Base-by-base conservation (phyloP, 2,113 vertebrate genomes). In the Poecile atricapillus region DNA sequence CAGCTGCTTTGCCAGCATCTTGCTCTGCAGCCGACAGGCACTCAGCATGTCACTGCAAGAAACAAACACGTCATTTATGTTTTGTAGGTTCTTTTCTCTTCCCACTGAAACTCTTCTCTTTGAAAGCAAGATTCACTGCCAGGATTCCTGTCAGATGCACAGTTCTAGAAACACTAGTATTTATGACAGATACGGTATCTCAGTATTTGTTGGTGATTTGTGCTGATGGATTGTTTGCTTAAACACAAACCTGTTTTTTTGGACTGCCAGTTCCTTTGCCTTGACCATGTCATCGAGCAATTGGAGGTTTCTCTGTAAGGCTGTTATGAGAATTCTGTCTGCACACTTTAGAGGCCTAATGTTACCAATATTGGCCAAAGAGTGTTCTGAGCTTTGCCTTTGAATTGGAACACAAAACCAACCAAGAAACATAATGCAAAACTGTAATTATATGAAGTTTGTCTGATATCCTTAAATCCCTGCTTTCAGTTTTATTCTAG, bases 191-290 rank as follows among this genome's bases (percentile, higher is more conserved):
- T 9, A 13, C 10, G 43, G 33, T 13, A n/a, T 7, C 47, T 64
- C 62, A 37, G 44, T 8, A 37, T 28, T 20, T 20, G 55, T 4
- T 23, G 27, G 21, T 28, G 31, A 37, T 28, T 70, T 64, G 35
- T 47, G 58, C 58, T 52, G 27, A 73, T 33, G 41, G 24, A 37
- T 55, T 35, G 9, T 39, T 70, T 4, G 2, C 6, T 76, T 24
- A 43, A 64, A 63, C 63, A 84, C 98, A 92, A 75, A 99, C 99
- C 98, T 98, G 77, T 93, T 93, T 84, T 97, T 98, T 88, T 97
- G 94, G 62, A 98, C 84, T 10, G 83, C 93, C 21, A 96, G 76
- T 44, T 98, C 97, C 91, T 98, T 98, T 89, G 98, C 98, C 52
- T 75, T 93, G 18, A 96, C 96, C 27, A 96, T 68, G 47, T 69